Evolutionary conservation across 2,888 invertebrate species (phyloP).

Genomic region (Microctonus aethiopoides): DNA sequence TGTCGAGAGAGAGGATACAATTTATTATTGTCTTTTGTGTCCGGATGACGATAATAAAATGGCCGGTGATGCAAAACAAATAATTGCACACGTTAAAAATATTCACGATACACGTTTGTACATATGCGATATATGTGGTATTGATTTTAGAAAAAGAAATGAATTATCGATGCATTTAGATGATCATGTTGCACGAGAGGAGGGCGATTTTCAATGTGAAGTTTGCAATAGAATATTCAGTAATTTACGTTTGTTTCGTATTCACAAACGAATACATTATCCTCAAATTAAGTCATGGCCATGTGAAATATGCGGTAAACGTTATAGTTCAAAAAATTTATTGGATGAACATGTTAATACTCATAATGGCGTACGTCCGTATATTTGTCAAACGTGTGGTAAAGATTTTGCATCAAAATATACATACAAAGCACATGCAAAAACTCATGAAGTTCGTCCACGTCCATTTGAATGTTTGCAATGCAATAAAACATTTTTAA

Average conservation of each 20-base stretch:
- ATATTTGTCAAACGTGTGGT: slow-evolving; percentile 74
- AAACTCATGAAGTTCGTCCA: slow-evolving; percentile 77
- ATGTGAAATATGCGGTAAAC: slow-evolving; percentile 76
- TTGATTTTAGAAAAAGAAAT: slow-evolving; percentile 74
- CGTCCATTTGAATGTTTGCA: slow-evolving; percentile 76
- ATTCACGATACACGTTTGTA: slow-evolving; percentile 75
- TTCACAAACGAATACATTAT: slow-evolving; percentile 76
- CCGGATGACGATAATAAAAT: slow-evolving; percentile 63
- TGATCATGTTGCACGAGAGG: slow-evolving; percentile 72
- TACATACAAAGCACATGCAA: slow-evolving; percentile 80
- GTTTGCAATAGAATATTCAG: slow-evolving; percentile 74
- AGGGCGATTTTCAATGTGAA: slow-evolving; percentile 75
- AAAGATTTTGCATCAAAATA: slow-evolving; percentile 85
- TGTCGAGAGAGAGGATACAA: slow-evolving; percentile 63
- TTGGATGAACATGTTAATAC: slow-evolving; percentile 80
- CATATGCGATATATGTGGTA: slow-evolving; percentile 78
- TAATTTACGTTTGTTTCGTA: slow-evolving; percentile 72
- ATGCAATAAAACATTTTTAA: slow-evolving; percentile 80
- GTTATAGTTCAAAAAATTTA: slow-evolving; percentile 76
- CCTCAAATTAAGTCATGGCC: slow-evolving; percentile 73
- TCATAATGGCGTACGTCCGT: slow-evolving; percentile 77
- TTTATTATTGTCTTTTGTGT: slow-evolving; percentile 72
- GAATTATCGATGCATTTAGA: slow-evolving; percentile 76
- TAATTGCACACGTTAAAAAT: slow-evolving; percentile 73
- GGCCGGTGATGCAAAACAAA: slow-evolving; percentile 71